Evolutionary conservation across 2,797 vertebrate genomes (phyloP), one percentile per base, ranked within the genome.

Genomic region (Gymnoscopelus braueri): DNA sequence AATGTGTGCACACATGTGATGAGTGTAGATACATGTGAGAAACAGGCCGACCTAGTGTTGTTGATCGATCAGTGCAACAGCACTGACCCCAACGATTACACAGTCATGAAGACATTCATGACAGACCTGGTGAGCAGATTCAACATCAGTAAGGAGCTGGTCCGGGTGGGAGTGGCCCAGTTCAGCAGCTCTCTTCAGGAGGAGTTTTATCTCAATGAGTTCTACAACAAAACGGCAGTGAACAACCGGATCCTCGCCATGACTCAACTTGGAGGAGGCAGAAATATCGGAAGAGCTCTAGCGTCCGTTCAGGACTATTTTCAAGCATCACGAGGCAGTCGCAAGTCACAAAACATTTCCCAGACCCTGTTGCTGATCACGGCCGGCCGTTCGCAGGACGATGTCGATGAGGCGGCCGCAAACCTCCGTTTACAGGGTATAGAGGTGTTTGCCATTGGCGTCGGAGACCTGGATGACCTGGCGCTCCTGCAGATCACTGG

Each of bases 301-400:
- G 53, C 56, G 0, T 86, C 84, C 15, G 84, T 93, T 11, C 70
- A 32, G 8, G 69, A 68, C 0, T 92, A 94, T 65, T 98, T 96
- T 63, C 60, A 93, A 4, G 78, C 74, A 8, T 77, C 68, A 0
- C 83, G 29, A 0, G 95, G 95, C 5, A 85, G 94, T 60, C 88
- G 94, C 3, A 89, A 50, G 24, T 75, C 73, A 4, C 63, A 49
- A 0, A 52, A 19, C 2, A 63, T 95, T 29, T 84, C 88, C 6
- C 94, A 95, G 71, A 94, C 93, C 62, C 90, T 96, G 67, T 73
- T 96, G 51, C 80, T 97, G 69, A 93, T 97, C 83, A 96, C 95
- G 0, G 95, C 95, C 1, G 93, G 95, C 0, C 60, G 80, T 0
- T 94, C 95, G 0, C 13, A 79, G 0, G 95, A 96, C 5, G 47